Base-by-base conservation (phyloP, 2,113 vertebrate species). In the Malurus alboscapulatus region DNA sequence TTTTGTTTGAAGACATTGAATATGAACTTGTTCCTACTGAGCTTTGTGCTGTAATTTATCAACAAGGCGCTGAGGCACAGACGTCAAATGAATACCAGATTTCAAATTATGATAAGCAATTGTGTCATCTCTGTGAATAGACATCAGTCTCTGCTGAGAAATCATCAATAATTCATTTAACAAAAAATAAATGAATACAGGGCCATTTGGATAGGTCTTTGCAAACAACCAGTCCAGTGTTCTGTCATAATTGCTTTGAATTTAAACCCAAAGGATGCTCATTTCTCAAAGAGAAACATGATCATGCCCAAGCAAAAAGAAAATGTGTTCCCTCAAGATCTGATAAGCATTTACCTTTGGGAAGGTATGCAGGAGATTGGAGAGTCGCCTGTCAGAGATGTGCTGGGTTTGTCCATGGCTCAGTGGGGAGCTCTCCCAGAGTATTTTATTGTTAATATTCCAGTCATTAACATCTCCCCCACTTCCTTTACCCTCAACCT, bases 71-170 rank as follows among this genome's bases (percentile, higher is more conserved):
- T 34, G 92, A 87, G 74, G 90, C 94, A 95, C 96, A 92, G 92
- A 94, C 90, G 92, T 96, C 95, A 95, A 95, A 95, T 90, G 88
- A 94, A 95, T 86, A 93, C 91, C 94, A 96, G 95, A 95, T 97
- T 96, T 97, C 95, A 96, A 97, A 96, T 96, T 87, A 94, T 68
- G 96, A 96, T 96, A 96, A 95, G 95, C 95, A 92, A 87, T 90
- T 93, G 87, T 95, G 88, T 96, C 94, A 95, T 95, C 84, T 91
- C 76, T 73, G 66, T 93, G 93, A 95, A 96, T 91, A 87, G 82
- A 34, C 90, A 96, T 94, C 58, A 85, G 78, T 87, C 82, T 93
- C 90, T 96, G 93, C 96, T 93, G 84, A 96, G 95, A 97, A 96
- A 85, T 88, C 57, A 83, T 96, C 92, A 92, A 95, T 96, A 90